Evolutionary conservation across 1,140 invertebrate genomes (phyloP).

Genomic region (Orchesella cincta): DNA sequence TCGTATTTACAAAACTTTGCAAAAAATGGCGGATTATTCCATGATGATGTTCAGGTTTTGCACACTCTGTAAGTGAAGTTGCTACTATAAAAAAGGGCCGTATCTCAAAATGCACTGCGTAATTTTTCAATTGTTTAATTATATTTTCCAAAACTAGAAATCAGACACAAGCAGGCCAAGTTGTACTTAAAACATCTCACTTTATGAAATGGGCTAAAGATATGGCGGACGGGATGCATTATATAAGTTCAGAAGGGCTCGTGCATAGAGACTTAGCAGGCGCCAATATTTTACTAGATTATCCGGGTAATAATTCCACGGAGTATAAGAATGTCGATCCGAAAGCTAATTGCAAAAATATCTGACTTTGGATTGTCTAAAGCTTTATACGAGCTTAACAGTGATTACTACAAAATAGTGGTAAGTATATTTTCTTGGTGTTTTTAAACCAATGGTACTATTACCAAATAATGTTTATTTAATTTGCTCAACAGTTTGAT

Average conservation of each 20-base stretch:
- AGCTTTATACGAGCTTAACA: conserved; percentile 75
- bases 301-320: conserved; percentile 65
- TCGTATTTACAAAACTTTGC: background rate
- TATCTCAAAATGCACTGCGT: no score
- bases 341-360: conserved; percentile 72
- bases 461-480: background rate
- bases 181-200: conserved; percentile 19
- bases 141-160: no score
- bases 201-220: conserved; percentile 32
- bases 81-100: no score
- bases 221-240: conserved; percentile 72
- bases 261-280: conserved; percentile 91
- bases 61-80: background rate
- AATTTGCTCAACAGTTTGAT: background rate
- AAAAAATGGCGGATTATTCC: background rate
- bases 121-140: no score
- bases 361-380: conserved; percentile 91
- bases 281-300: conserved; percentile 82
- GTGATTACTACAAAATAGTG: background rate
- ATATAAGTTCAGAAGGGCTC: conserved; percentile 78
- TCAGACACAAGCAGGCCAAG: no score
- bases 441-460: background rate
- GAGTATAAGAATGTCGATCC: background rate
- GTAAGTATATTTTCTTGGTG: no score
- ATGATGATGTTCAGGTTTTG: conserved; percentile 1